Evolutionary conservation across 2,797 vertebrate species (phyloP).

Genomic region (Hylomyscus alleni): DNA sequence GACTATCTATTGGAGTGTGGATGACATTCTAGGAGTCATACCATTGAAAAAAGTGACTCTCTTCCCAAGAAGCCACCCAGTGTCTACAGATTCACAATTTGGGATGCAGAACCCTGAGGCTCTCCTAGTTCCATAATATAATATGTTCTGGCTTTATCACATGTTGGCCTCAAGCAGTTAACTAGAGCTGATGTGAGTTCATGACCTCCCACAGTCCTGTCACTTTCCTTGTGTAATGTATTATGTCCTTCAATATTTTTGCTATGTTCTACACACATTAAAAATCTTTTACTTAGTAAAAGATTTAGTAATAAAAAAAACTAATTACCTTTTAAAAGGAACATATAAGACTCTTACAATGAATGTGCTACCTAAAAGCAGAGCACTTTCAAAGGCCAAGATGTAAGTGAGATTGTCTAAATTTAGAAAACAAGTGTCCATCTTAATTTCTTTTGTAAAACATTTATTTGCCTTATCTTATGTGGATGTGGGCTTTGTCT

Average conservation of each 20-base stretch:
- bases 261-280: not conserved
- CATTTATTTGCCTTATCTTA: not conserved
- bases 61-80: not conserved
- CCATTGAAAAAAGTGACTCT: not conserved
- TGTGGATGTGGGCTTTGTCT: not conserved
- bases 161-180: no score
- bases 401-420: not conserved
- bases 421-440: not conserved
- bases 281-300: not conserved
- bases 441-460: not conserved
- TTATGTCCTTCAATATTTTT: not conserved
- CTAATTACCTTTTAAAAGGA: not conserved
- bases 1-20: not conserved
- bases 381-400: not conserved
- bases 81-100: no score
- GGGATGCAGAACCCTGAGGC: accelerated
- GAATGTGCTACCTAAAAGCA: not conserved
- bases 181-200: not conserved
- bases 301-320: not conserved
- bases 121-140: no score
- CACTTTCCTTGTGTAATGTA: not conserved
- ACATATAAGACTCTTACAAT: not conserved
- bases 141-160: not conserved
- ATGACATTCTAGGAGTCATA: not conserved
- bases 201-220: not conserved